Conservation (phyloP, 2,888 invertebrate species). For the Amorpha juglandis region DNA sequence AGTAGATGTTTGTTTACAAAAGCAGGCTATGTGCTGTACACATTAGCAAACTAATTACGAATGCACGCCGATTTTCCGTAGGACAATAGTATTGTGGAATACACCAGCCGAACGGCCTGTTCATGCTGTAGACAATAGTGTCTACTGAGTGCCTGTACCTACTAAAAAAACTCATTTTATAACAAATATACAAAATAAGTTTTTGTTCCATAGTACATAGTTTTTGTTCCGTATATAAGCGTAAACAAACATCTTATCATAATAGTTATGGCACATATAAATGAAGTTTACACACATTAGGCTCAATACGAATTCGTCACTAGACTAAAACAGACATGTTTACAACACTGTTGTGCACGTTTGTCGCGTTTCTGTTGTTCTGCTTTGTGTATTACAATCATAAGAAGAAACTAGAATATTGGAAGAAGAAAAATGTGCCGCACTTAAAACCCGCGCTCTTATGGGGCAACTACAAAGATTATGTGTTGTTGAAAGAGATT, state of each 20-base stretch:
- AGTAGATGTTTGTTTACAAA: too few species aligned
- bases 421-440: slow-evolving; percentile 53
- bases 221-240: too few species aligned
- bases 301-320: background rate
- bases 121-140: too few species aligned
- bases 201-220: too few species aligned
- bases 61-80: too few species aligned
- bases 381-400: slow-evolving; percentile 17
- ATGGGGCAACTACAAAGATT: slow-evolving; percentile 57
- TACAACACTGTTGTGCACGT: background rate
- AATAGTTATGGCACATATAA: background rate
- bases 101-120: too few species aligned
- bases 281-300: background rate
- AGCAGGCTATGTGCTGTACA: too few species aligned
- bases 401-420: slow-evolving; percentile 47
- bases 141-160: too few species aligned
- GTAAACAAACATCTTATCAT: background rate
- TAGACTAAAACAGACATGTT: background rate
- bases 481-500: slow-evolving; percentile 47
- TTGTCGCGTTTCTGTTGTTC: slow-evolving; percentile 3
- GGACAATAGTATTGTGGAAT: too few species aligned
- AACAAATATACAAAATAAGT: too few species aligned
- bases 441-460: slow-evolving; percentile 47
- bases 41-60: too few species aligned
- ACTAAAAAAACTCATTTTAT: too few species aligned